Base-by-base conservation (phyloP, 2,888 invertebrate species). In the Mellilla xanthometata region DNA sequence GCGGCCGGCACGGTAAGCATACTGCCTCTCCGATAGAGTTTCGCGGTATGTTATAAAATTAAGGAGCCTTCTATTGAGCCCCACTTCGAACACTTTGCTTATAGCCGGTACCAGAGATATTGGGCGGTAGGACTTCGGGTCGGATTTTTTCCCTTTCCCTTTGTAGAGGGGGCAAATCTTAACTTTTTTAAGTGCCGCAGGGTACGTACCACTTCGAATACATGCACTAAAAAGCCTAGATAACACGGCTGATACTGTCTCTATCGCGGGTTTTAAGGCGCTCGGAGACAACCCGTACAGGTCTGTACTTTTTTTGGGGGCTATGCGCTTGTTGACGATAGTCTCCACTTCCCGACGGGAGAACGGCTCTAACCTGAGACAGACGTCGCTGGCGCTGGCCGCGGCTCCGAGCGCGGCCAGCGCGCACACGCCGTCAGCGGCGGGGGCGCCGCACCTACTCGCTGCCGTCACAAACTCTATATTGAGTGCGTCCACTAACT, bases 141-240 rank as follows among this genome's bases (percentile, higher is more conserved):
- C 41, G 0, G 9, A 2, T 33, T 47, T 23, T 23, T 36, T 36
- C 0, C 47, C 41, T 19, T 47, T 47, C 2, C 47, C 41, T n/a
- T 41, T 47, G 12, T 41, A 47, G 1, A 47, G 9, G 0, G 47
- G 47, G 15, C n/a, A 3, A 4, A 47, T 19, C 28, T 47, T 47
- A 0, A 47, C 47, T 29, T 9, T 23, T 12, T 41, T 41, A 0
- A 47, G 24, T 0, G 36, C 9, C 0, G 12, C 6, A 1, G 40
- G 46, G 12, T 36, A 47, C 2, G 15, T 9, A 4, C 31, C 31
- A 1, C 15, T 5, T 9, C 31, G 2, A 3, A 19, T 13, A 5
- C 15, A 15, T 5, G 9, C 9, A 9, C 12, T 31, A 15, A 31
- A 31, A 4, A 29, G 11, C 7, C 8, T 1, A 4, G 15, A 9